Conservation (phyloP, 2,888 invertebrate genomes). For the Seira musarum region DNA sequence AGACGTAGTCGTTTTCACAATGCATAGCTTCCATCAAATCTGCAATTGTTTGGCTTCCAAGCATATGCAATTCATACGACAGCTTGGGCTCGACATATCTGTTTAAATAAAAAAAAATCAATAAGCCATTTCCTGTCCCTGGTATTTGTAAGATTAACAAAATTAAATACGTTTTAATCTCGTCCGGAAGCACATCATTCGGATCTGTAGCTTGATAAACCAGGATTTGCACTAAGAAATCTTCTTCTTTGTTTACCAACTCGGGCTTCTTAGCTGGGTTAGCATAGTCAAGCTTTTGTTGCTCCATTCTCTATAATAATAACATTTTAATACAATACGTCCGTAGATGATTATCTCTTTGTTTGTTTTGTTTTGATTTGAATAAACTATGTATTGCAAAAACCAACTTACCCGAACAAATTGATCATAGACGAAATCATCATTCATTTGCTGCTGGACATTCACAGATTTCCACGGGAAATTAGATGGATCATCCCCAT, state of each 20-base stretch:
- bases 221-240: constrained; percentile 48
- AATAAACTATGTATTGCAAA: constrained; percentile 1
- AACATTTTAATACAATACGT: background rate
- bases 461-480: constrained; percentile 62
- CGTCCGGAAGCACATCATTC: constrained; percentile 52
- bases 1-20: constrained; percentile 80
- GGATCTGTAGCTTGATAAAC: constrained; percentile 49
- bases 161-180: constrained; percentile 46
- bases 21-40: constrained; percentile 82
- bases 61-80: constrained; percentile 75
- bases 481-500: constrained; percentile 60
- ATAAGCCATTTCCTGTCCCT: background rate
- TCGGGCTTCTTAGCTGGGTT: constrained; percentile 26
- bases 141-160: background rate
- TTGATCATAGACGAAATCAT: constrained; percentile 54
- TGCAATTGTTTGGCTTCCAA: constrained; percentile 81
- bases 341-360: too few relatives aligned
- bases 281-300: constrained; percentile 24
- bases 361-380: too few relatives aligned
- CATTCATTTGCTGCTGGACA: constrained; percentile 64
- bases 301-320: constrained; percentile 44
- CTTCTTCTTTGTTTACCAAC: constrained; percentile 50
- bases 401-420: constrained; percentile 35
- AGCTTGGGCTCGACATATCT: constrained; percentile 59
- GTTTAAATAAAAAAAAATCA: background rate